Conservation (phyloP, 2,888 invertebrate genomes). For the Oxyteleia sp. region DNA sequence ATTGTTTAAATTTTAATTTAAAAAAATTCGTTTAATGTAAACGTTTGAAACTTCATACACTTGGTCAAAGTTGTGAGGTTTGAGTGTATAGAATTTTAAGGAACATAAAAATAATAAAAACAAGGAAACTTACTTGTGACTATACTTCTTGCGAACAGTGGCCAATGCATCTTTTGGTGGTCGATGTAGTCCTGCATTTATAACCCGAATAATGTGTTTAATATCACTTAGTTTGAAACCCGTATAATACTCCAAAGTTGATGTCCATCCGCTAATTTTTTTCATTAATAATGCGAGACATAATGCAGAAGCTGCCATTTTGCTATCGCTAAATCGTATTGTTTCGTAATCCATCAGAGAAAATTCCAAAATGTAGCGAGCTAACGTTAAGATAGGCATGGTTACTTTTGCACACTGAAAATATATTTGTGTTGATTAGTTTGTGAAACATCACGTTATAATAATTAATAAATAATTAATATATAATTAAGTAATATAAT, state of each 20-base stretch:
- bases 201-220: constrained; percentile 90
- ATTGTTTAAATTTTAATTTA: too few species aligned
- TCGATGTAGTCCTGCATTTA: constrained; percentile 93
- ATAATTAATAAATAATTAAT: too few species aligned
- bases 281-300: constrained; percentile 96
- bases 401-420: constrained; percentile 93
- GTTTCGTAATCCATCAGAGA: constrained; percentile 97
- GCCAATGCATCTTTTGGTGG: constrained; percentile 93
- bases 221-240: constrained; percentile 93
- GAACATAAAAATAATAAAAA: too few species aligned
- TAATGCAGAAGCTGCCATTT: constrained; percentile 96
- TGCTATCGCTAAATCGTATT: constrained; percentile 93
- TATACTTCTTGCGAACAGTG: constrained; percentile 97
- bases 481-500: too few species aligned
- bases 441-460: too few species aligned
- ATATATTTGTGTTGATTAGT: constrained; percentile 7
- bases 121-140: constrained; percentile 93
- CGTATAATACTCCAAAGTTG: constrained; percentile 93
- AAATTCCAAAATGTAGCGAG: constrained; percentile 97
- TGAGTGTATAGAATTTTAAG: too few species aligned
- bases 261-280: constrained; percentile 91
- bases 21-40: too few species aligned
- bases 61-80: too few species aligned
- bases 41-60: too few species aligned
- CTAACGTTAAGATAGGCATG: constrained; percentile 97